These are phyloP conservation scores for Oligia latruncula DNA, from an alignment of 2,888 invertebrate species.

Conservation along the genomic window DNA sequence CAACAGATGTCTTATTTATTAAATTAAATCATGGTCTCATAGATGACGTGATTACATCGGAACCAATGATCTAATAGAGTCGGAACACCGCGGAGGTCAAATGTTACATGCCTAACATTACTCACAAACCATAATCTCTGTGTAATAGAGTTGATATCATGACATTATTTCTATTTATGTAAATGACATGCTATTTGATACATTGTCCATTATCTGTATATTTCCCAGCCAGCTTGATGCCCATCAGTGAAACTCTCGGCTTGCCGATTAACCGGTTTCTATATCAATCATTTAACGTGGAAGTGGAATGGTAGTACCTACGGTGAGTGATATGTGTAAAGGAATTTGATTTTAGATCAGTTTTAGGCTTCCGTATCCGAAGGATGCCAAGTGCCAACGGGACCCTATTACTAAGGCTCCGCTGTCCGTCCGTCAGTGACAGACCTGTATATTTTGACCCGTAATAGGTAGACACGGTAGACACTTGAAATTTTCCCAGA, in stretches of 20 bases:
- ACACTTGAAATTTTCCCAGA: not conserved
- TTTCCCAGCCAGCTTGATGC: not conserved
- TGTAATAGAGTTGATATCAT: slow-evolving; percentile 30
- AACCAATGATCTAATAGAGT: slow-evolving; percentile 53
- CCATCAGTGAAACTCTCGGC: not conserved
- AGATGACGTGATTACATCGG: slow-evolving; percentile 52
- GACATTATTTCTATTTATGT: slow-evolving; percentile 38
- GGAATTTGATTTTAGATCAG: not conserved
- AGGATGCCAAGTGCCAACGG: too few relatives aligned
- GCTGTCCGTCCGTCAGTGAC: not conserved
- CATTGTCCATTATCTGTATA: slow-evolving; percentile 1
- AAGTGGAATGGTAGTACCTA: not conserved
- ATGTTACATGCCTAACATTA: slow-evolving; percentile 44
- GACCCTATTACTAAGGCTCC: not conserved
- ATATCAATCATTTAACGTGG: not conserved
- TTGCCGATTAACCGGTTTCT: not conserved
- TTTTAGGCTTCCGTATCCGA: not conserved
- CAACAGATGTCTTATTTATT: slow-evolving; percentile 27
- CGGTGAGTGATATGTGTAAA: not conserved
- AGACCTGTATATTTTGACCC: not conserved
- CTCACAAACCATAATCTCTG: slow-evolving; percentile 38
- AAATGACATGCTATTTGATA: slow-evolving; percentile 17
- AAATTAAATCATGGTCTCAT: slow-evolving; percentile 44
- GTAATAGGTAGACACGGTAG: not conserved
- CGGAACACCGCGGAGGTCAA: slow-evolving; percentile 47